Evolutionary conservation across 1,140 invertebrate genomes (phyloP).

Genomic region (Lordiphosa mommai): DNA sequence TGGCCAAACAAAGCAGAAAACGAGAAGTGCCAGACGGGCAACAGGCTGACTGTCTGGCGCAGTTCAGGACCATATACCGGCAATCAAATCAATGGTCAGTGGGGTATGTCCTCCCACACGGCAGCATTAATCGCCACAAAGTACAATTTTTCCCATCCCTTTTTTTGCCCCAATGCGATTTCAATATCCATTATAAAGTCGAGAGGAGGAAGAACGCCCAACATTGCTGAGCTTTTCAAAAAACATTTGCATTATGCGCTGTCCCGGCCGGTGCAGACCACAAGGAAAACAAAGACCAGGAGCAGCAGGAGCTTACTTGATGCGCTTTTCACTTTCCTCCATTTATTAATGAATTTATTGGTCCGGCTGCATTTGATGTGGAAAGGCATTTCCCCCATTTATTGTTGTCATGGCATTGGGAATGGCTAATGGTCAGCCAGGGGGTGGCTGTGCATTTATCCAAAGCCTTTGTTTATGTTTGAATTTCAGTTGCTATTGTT

Average conservation of each 20-base stretch:
- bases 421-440: background rate
- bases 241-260: constrained; percentile 43
- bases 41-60: constrained; percentile 33
- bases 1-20: constrained; percentile 39
- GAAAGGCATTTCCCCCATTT: constrained; percentile 45
- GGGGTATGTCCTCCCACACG: constrained; percentile 22
- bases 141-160: constrained; percentile 38
- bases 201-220: background rate
- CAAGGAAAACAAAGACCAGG: constrained; percentile 32
- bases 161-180: constrained; percentile 23
- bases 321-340: constrained; percentile 48
- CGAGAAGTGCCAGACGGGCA: constrained; percentile 15
- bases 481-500: constrained; percentile 33
- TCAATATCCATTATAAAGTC: constrained; percentile 41
- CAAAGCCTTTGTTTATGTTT: constrained; percentile 49
- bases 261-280: constrained; percentile 13
- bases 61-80: constrained; percentile 10
- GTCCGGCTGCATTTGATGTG: constrained; percentile 48
- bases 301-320: constrained; percentile 15
- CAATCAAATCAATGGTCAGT: constrained; percentile 31
- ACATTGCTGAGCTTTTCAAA: constrained; percentile 19
- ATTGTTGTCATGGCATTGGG: constrained; percentile 19
- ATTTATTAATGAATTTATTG: constrained; percentile 67
- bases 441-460: constrained; percentile 41
- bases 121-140: constrained; percentile 47